phyloP scores from a whole-genome alignment of 2,888 invertebrate species.

The Catocala nupta region DNA sequence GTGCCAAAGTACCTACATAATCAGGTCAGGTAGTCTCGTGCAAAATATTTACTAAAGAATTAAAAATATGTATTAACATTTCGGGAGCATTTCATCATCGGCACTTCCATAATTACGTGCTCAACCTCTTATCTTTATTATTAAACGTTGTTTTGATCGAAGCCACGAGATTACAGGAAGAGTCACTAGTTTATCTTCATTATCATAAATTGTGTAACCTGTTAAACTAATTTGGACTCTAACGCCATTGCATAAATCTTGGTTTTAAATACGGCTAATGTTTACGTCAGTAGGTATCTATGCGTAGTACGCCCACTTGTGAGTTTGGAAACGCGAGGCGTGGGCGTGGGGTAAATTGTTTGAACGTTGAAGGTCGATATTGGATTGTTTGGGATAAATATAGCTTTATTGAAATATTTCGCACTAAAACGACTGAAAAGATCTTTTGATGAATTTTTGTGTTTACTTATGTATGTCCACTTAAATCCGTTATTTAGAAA shows the following conservation, averaged over 20 bases:
- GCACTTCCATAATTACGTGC: background rate
- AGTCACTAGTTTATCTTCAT: background rate
- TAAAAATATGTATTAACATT: no score
- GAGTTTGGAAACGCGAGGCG: constrained; percentile 14
- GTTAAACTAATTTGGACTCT: constrained; percentile 4
- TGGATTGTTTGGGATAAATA: background rate
- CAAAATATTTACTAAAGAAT: no score
- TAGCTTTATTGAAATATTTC: no score
- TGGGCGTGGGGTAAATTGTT: constrained; percentile 16
- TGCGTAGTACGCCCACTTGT: constrained; percentile 23
- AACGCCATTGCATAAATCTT: background rate
- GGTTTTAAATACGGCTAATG: background rate
- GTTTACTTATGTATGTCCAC: no score
- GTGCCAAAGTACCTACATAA: no score
- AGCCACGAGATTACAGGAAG: background rate
- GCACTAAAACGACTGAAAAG: no score
- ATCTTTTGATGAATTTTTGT: no score
- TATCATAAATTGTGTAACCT: background rate
- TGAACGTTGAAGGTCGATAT: constrained; percentile 10
- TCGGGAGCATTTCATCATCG: background rate
- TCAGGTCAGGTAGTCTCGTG: no score
- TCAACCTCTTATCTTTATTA: background rate
- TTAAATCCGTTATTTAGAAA: no score
- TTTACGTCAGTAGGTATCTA: constrained; percentile 30
- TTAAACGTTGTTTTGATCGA: constrained; percentile 1